phyloP scores from a whole-genome alignment of 2,888 invertebrate genomes.

The Geophilus truncorum region DNA sequence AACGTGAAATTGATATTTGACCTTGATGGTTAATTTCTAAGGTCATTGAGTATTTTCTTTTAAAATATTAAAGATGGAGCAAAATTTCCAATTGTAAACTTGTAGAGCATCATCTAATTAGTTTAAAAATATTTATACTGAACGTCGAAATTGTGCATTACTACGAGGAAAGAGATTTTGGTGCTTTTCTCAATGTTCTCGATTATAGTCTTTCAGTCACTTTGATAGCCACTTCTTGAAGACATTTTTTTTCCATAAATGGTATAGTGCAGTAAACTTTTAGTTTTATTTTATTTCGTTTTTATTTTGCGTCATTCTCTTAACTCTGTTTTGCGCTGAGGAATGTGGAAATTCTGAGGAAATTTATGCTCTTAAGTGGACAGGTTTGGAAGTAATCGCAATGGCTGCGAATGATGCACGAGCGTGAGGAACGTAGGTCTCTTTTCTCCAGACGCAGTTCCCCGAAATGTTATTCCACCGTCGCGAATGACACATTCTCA shows the following conservation, averaged over 20 bases:
- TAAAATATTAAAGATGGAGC: too few relatives aligned
- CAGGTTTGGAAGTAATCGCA: background rate
- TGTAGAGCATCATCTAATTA: too few relatives aligned
- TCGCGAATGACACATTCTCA: background rate
- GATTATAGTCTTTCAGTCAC: background rate
- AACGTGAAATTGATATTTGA: too few relatives aligned
- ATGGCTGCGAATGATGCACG: background rate
- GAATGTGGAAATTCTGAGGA: too few relatives aligned
- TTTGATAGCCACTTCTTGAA: background rate
- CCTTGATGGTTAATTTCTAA: too few relatives aligned
- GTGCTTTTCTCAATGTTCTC: too few relatives aligned
- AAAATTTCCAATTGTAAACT: too few relatives aligned
- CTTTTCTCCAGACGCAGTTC: background rate
- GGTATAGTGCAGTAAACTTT: background rate
- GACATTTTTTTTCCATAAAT: background rate
- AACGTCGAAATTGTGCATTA: too few relatives aligned
- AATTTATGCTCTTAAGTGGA: background rate
- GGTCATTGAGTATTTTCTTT: background rate
- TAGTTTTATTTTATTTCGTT: too few relatives aligned
- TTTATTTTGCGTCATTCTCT: too few relatives aligned
- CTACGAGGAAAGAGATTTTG: background rate
- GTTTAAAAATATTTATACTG: too few relatives aligned
- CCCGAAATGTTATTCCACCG: background rate
- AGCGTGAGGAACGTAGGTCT: background rate
- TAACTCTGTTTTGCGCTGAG: too few relatives aligned